These are phyloP conservation scores for Geotrupes spiniger DNA, from an alignment of 2,888 invertebrate genomes.

Conservation along the genomic window DNA sequence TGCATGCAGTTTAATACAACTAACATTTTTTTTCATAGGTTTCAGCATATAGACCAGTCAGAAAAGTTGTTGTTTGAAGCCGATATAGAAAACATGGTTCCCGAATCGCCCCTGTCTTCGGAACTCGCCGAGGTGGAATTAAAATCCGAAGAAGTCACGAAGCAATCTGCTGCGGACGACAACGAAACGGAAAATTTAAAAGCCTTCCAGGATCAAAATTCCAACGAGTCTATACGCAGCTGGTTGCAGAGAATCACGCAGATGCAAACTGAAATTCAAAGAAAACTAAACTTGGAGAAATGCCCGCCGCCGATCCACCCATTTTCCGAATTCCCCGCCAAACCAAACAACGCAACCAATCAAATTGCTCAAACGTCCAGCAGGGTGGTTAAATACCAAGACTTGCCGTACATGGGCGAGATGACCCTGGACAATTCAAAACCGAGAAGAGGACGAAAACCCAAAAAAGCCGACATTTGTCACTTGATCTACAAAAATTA, in stretches of 20 bases:
- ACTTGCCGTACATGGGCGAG: slow-evolving; percentile 89
- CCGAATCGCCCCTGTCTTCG: slow-evolving; percentile 59
- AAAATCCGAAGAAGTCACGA: slow-evolving; percentile 7
- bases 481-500: slow-evolving; percentile 90
- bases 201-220: slow-evolving; percentile 48
- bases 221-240: slow-evolving; percentile 67
- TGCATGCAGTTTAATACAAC: background rate
- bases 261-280: slow-evolving; percentile 61
- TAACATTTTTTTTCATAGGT: background rate
- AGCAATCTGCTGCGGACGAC: background rate
- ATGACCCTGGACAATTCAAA: slow-evolving; percentile 86
- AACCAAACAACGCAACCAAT: slow-evolving; percentile 33
- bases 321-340: slow-evolving; percentile 22
- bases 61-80: slow-evolving; percentile 8
- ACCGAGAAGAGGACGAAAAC: slow-evolving; percentile 82
- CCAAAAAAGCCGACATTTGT: slow-evolving; percentile 89
- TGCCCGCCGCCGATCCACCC: slow-evolving; percentile 9
- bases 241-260: slow-evolving; percentile 76
- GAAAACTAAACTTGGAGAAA: slow-evolving; percentile 36
- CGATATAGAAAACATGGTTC: slow-evolving; percentile 42
- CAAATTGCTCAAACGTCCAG: slow-evolving; percentile 41
- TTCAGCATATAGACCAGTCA: background rate
- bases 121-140: slow-evolving; percentile 8
- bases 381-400: slow-evolving; percentile 70
- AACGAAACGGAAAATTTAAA: slow-evolving; percentile 26